A percentile compares a stretch with the other conserved stretches of the same genome.
phyloP scores from a whole-genome alignment of 2,888 invertebrate genomes.

The Melanotus villosus region DNA sequence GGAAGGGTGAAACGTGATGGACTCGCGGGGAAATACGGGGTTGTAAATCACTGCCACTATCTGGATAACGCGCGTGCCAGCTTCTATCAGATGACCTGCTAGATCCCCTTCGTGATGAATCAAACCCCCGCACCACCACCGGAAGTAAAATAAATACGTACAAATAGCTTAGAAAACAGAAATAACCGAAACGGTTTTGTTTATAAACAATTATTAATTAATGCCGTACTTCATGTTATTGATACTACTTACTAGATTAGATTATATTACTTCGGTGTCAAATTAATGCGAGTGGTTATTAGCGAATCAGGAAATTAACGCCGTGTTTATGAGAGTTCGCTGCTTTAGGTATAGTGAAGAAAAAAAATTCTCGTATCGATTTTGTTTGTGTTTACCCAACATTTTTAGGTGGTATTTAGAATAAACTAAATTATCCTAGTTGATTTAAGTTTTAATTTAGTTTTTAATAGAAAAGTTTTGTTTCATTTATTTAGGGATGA shows the following conservation, averaged over 20 bases:
- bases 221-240: conserved; percentile 20
- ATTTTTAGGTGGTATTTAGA: no score
- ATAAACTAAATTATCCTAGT: no score
- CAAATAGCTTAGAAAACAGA: conserved; percentile 16
- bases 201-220: conserved; percentile 37
- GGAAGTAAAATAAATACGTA: conserved; percentile 28
- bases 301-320: conserved; percentile 20
- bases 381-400: no score
- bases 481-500: no score
- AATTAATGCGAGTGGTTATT: conserved; percentile 27
- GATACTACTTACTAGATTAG: conserved; percentile 13
- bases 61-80: conserved; percentile 64
- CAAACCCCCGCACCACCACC: conserved; percentile 24
- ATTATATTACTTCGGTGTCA: conserved; percentile 1
- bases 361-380: no score
- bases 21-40: conserved; percentile 63
- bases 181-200: conserved; percentile 21
- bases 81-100: conserved; percentile 66
- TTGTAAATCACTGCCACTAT: conserved; percentile 64
- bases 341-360: no score
- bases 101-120: conserved; percentile 57
- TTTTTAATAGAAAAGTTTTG: no score
- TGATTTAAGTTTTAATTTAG: no score
- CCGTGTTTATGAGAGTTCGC: conserved; percentile 20
- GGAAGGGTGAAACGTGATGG: conserved; percentile 59